Percentiles rank a stretch among this genome's conserved stretches.
Conservation (phyloP, 1,140 invertebrate genomes). For the Choristoneura fumiferana region DNA sequence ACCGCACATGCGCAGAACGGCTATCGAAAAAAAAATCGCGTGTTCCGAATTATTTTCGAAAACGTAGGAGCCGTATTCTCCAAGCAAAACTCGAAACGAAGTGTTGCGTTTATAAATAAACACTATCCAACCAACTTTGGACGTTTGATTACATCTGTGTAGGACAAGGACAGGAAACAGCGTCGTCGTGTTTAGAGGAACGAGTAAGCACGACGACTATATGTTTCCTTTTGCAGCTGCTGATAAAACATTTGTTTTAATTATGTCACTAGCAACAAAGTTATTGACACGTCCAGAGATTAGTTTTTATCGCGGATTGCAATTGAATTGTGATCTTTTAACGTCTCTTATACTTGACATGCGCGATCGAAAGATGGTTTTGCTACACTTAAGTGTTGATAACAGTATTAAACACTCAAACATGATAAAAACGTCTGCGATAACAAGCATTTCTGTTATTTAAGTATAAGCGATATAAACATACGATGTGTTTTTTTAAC, state of each 20-base stretch:
- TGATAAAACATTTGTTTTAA: constrained; percentile 6
- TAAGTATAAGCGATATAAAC: no score
- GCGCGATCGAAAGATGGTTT: no score
- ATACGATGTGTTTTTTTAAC: no score
- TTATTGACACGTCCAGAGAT: not conserved
- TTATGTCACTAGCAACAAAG: not conserved
- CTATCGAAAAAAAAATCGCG: no score
- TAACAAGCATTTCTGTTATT: no score
- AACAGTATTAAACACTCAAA: no score
- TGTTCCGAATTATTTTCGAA: not conserved
- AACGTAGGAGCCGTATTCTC: not conserved
- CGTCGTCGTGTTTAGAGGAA: not conserved
- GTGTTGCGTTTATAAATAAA: constrained; percentile 3
- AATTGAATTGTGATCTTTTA: no score
- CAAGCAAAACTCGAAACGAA: not conserved
- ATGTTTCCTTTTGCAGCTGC: not conserved
- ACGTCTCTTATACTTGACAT: no score
- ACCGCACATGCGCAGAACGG: not conserved
- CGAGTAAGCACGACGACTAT: not conserved
- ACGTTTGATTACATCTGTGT: not conserved
- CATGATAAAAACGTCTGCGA: no score
- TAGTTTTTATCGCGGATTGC: not conserved
- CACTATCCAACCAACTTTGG: not conserved
- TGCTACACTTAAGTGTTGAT: no score
- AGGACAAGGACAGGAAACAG: not conserved